phyloP scores from a whole-genome alignment of 2,113 vertebrate species.

The Misgurnus mizolepis region DNA sequence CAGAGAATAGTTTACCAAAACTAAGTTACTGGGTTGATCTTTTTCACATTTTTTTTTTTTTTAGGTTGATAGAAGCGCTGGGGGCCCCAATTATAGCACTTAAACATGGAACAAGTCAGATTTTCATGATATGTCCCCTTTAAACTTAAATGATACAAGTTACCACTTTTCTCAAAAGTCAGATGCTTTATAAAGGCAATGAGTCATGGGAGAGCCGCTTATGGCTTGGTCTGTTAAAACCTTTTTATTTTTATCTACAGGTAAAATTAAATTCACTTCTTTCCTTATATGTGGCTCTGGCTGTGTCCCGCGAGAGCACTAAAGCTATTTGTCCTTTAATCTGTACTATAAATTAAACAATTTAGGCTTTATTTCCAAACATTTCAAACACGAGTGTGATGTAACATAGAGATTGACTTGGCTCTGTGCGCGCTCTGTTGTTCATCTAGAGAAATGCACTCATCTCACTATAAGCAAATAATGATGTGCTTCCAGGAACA shows the following conservation, averaged over 20 bases:
- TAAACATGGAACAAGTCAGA: too few relatives aligned
- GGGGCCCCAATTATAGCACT: too few relatives aligned
- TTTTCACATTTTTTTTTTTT: too few relatives aligned
- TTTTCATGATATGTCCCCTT: too few relatives aligned
- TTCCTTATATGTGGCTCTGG: not conserved
- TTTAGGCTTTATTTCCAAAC: slow-evolving; percentile 14
- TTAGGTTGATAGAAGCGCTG: too few relatives aligned
- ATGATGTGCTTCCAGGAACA: slow-evolving; percentile 10
- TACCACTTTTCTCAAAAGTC: too few relatives aligned
- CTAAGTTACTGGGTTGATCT: too few relatives aligned
- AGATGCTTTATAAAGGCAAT: too few relatives aligned
- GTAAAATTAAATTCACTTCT: not conserved
- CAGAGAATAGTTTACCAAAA: too few relatives aligned
- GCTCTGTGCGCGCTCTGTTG: not conserved
- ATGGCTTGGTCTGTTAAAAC: not conserved
- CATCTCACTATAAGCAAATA: not conserved
- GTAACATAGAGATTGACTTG: not conserved
- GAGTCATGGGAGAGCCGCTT: not conserved
- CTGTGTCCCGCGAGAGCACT: not conserved
- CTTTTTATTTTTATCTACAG: slow-evolving; percentile 23
- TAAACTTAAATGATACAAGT: too few relatives aligned
- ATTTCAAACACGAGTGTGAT: slow-evolving; percentile 1
- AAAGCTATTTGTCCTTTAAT: not conserved
- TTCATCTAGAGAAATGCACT: not conserved
- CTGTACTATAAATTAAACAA: slow-evolving; percentile 26